Evolutionary conservation across 2,113 vertebrate species (phyloP).

Genomic region (Ursus arctos): DNA sequence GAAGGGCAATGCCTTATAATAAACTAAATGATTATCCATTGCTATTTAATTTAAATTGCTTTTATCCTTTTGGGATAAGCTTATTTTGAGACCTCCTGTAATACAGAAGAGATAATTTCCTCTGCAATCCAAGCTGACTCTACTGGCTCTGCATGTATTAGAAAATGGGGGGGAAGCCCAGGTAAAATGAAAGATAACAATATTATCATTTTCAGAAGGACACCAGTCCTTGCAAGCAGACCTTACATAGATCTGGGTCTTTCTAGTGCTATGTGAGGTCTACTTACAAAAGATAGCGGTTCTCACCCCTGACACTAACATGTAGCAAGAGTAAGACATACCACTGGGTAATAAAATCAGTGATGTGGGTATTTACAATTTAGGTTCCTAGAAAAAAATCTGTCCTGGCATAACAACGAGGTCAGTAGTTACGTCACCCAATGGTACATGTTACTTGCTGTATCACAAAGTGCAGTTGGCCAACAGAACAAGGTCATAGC

Average conservation of each 20-base stretch:
- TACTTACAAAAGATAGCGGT: not conserved
- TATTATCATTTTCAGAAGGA: not conserved
- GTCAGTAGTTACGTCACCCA: not conserved
- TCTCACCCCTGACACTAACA: not conserved
- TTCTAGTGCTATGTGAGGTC: not conserved
- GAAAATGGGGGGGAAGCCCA: not conserved
- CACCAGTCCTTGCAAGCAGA: not conserved
- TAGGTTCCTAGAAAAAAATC: not conserved
- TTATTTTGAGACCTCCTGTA: not conserved
- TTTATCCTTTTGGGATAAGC: not conserved
- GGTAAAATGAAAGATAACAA: not conserved
- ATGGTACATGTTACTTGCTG: no score
- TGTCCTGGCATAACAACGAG: not conserved
- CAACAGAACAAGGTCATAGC: not conserved
- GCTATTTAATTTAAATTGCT: conserved; percentile 19
- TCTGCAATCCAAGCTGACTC: not conserved
- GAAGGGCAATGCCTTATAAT: not conserved
- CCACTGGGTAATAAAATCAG: not conserved
- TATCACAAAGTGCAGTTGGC: not conserved
- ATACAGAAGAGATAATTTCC: not conserved
- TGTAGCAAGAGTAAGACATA: not conserved
- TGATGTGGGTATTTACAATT: not conserved
- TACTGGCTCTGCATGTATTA: not conserved
- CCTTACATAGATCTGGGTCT: not conserved
- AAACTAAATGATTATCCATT: not conserved